phyloP scores from a whole-genome alignment of 2,888 invertebrate genomes.

The Pachliopta kotzebuea region DNA sequence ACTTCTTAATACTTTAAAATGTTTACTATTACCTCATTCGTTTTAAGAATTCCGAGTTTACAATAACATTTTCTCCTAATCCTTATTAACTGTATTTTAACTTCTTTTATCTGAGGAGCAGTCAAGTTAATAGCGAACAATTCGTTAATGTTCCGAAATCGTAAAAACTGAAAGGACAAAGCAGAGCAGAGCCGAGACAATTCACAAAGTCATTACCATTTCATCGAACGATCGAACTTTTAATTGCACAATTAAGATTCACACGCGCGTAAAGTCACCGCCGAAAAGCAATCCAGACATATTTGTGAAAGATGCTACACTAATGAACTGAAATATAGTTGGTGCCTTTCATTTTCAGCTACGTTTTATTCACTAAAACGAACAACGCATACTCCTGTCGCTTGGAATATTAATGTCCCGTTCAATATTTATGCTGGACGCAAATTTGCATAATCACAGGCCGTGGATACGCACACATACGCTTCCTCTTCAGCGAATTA shows the following conservation, averaged over 20 bases:
- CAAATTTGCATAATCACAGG: conserved; percentile 79
- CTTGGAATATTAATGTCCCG: conserved; percentile 77
- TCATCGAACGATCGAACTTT: conserved; percentile 26
- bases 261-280: conserved; percentile 20
- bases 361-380: conserved; percentile 58
- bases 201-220: conserved; percentile 19
- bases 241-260: conserved; percentile 25
- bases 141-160: conserved; percentile 2
- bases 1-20: not conserved
- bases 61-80: too few species aligned
- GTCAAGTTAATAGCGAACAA: not conserved
- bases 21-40: not conserved
- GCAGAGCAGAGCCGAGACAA: conserved; percentile 7
- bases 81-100: too few species aligned
- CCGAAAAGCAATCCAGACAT: conserved; percentile 20
- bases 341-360: conserved; percentile 42
- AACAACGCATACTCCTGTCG: conserved; percentile 74
- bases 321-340: conserved; percentile 39
- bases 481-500: conserved; percentile 54
- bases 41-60: not conserved
- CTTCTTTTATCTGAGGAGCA: not conserved
- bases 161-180: not conserved
- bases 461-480: conserved; percentile 56
- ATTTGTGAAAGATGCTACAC: conserved; percentile 33
- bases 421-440: conserved; percentile 78